These are phyloP conservation scores for Rhagonycha lutea DNA, from an alignment of 2,888 invertebrate genomes.

Conservation along the genomic window DNA sequence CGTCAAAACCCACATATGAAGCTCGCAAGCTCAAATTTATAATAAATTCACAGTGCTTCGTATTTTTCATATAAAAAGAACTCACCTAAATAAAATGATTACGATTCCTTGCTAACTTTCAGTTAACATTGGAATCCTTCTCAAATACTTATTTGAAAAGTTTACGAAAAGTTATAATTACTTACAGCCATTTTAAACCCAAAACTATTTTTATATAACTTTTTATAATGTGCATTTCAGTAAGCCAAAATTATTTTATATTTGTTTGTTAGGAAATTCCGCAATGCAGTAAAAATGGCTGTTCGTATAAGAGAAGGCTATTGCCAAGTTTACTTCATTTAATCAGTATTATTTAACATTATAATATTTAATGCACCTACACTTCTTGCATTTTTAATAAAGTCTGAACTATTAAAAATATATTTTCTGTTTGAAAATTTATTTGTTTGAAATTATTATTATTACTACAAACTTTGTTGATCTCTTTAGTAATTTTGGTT, in stretches of 20 bases:
- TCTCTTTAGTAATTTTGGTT: not conserved
- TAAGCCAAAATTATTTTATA: constrained; percentile 10
- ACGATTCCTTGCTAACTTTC: not conserved
- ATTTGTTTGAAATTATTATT: not conserved
- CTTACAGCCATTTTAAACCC: not conserved
- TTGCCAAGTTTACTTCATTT: constrained; percentile 1
- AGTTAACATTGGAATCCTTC: not conserved
- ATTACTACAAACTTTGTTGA: not conserved
- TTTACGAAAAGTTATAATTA: not conserved
- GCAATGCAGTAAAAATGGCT: constrained; percentile 13
- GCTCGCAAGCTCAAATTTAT: not conserved
- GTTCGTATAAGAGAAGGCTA: not conserved
- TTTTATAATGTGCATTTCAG: not conserved
- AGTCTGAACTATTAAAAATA: not conserved
- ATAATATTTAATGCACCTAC: not conserved
- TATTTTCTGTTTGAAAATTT: not conserved
- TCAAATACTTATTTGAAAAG: not conserved
- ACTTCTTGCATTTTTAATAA: not conserved
- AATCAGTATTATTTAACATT: not conserved
- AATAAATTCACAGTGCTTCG: not conserved
- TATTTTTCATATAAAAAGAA: not conserved
- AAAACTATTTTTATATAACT: not conserved
- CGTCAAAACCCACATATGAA: not conserved
- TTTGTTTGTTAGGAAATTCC: constrained; percentile 3
- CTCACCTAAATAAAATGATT: not conserved